phyloP scores from a whole-genome alignment of 1,140 invertebrate genomes.

The Polyergus mexicanus region DNA sequence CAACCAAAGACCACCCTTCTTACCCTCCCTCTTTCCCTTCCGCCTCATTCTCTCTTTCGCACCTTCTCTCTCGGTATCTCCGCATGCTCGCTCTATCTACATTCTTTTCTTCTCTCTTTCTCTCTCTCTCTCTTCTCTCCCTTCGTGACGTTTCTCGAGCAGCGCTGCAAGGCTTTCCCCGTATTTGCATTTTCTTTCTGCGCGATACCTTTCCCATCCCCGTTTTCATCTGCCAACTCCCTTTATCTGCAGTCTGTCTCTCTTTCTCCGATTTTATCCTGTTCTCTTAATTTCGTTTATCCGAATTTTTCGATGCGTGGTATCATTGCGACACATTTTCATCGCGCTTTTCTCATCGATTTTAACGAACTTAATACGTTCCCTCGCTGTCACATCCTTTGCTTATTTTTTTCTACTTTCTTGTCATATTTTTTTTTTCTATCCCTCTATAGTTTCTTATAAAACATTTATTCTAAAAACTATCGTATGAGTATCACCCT shows the following conservation, averaged over 20 bases:
- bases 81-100: neutral
- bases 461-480: neutral
- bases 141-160: constrained; percentile 42
- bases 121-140: neutral
- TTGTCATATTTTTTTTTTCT: neutral
- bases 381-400: neutral
- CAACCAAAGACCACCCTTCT: neutral
- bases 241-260: constrained; percentile 37
- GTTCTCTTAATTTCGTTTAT: constrained; percentile 41
- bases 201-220: constrained; percentile 40
- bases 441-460: neutral
- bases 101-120: neutral
- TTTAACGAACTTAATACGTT: constrained; percentile 36
- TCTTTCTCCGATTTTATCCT: constrained; percentile 30
- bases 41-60: constrained; percentile 9
- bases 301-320: neutral
- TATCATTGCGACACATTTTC: neutral
- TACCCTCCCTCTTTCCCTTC: too few species aligned
- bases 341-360: neutral
- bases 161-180: constrained; percentile 35
- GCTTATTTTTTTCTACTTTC: neutral
- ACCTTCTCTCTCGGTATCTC: neutral
- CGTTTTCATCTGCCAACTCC: constrained; percentile 39
- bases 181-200: constrained; percentile 53
- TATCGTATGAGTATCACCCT: neutral